Conservation (phyloP, 2,113 vertebrate genomes). For the Forbesichthys papilliferus region DNA sequence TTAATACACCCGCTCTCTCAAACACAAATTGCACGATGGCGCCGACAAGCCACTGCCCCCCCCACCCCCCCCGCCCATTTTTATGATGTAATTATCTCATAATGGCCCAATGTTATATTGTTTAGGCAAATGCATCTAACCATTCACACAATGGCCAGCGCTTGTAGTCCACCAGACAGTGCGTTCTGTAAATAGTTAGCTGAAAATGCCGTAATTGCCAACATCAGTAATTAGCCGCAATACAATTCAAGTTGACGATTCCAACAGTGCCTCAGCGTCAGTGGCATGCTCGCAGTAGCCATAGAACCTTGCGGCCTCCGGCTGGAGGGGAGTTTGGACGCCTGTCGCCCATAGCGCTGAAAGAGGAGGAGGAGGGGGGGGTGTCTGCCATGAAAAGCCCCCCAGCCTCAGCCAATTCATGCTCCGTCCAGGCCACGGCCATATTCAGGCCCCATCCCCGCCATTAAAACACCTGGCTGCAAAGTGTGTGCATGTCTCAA, state of each 20-base stretch:
- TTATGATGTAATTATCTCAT: constrained; percentile 16
- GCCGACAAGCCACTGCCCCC: not conserved
- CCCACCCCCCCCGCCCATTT: constrained; percentile 12
- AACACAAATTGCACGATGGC: not conserved
- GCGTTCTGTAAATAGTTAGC: constrained; percentile 37
- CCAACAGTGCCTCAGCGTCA: not conserved
- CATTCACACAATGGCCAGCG: constrained; percentile 43
- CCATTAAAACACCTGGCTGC: constrained; percentile 44
- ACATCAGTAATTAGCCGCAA: constrained; percentile 41
- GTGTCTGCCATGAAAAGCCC: constrained; percentile 58
- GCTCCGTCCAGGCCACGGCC: constrained; percentile 23
- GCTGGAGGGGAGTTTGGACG: constrained; percentile 41
- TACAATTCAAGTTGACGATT: not conserved
- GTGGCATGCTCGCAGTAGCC: not conserved
- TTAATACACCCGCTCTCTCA: not conserved
- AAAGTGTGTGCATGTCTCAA: not conserved
- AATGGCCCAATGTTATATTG: constrained; percentile 31
- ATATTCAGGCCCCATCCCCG: constrained; percentile 26
- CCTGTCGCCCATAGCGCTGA: constrained; percentile 57
- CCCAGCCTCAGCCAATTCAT: constrained; percentile 46
- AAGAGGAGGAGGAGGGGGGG: no score
- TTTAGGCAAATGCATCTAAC: constrained; percentile 40
- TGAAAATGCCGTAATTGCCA: constrained; percentile 23
- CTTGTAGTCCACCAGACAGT: constrained; percentile 26
- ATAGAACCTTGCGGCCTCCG: constrained; percentile 13